Conservation (phyloP, 2,888 invertebrate genomes). For the Catocala sponsa region DNA sequence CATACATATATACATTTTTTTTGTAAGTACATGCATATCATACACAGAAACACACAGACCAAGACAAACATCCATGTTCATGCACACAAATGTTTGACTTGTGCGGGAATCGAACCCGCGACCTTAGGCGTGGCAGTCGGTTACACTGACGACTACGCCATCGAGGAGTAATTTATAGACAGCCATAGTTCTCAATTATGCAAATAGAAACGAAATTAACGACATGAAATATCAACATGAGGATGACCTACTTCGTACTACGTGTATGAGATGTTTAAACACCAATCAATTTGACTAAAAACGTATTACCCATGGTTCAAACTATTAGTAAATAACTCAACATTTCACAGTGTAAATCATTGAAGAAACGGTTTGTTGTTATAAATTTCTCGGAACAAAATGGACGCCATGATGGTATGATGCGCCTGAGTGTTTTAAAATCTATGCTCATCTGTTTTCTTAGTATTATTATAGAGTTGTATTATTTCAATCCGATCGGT, state of each 20-base stretch:
- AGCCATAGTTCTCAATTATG: conserved; percentile 8
- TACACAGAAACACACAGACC: too few species aligned
- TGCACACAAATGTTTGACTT: too few species aligned
- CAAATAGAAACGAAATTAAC: conserved; percentile 2
- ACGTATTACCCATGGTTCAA: conserved; percentile 8
- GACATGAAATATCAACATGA: background rate
- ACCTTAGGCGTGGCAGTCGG: too few species aligned
- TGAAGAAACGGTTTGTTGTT: background rate
- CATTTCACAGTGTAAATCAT: background rate
- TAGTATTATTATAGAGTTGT: background rate
- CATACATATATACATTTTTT: too few species aligned
- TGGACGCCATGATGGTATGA: background rate
- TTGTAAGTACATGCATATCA: too few species aligned
- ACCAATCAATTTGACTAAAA: background rate
- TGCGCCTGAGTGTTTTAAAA: background rate
- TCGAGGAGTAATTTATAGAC: too few species aligned
- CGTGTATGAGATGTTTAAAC: conserved; percentile 18
- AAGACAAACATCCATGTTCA: too few species aligned
- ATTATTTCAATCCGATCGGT: background rate
- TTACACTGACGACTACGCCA: too few species aligned
- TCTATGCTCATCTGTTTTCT: background rate
- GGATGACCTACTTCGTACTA: conserved; percentile 16
- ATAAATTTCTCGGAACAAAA: background rate
- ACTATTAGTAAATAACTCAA: background rate
- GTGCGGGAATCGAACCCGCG: too few species aligned